Evolutionary conservation across 2,888 invertebrate species (phyloP).

Genomic region (Pilophorus perplexus): DNA sequence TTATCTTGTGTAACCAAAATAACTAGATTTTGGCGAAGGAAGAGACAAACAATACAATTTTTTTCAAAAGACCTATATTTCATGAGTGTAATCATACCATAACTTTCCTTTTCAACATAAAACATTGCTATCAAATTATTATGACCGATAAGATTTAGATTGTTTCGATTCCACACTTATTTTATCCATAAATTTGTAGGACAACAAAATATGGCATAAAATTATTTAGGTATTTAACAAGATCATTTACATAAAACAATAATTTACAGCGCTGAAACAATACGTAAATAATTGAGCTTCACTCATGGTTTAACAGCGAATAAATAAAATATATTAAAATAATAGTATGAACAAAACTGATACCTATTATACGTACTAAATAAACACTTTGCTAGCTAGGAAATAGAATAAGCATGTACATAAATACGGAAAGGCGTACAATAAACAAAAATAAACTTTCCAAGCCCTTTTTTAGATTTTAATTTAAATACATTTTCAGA

Average conservation of each 20-base stretch:
- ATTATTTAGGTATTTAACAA: conserved; percentile 23
- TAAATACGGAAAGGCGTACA: background rate
- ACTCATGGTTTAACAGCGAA: background rate
- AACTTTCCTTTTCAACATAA: conserved; percentile 27
- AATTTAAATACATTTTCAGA: too few species aligned
- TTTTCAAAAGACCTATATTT: conserved; percentile 27
- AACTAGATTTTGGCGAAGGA: too few species aligned
- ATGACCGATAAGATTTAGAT: conserved; percentile 16
- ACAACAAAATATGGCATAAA: conserved; percentile 16
- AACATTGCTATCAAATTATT: conserved; percentile 18
- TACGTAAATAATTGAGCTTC: conserved; percentile 21
- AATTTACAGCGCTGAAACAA: conserved; percentile 20
- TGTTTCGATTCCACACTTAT: background rate
- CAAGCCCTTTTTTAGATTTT: too few species aligned
- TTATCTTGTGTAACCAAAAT: too few species aligned
- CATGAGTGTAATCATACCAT: conserved; percentile 22
- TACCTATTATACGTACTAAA: conserved; percentile 1
- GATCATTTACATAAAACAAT: conserved; percentile 27
- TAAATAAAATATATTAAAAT: conserved; percentile 2
- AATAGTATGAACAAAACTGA: background rate
- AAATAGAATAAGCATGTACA: background rate
- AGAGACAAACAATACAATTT: too few species aligned
- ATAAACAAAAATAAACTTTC: background rate
- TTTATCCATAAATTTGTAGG: background rate
- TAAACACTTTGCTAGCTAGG: conserved; percentile 5